Evolutionary conservation across 2,888 invertebrate species (phyloP), one percentile per base, ranked within the genome.

Genomic region (Biston betularia): DNA sequence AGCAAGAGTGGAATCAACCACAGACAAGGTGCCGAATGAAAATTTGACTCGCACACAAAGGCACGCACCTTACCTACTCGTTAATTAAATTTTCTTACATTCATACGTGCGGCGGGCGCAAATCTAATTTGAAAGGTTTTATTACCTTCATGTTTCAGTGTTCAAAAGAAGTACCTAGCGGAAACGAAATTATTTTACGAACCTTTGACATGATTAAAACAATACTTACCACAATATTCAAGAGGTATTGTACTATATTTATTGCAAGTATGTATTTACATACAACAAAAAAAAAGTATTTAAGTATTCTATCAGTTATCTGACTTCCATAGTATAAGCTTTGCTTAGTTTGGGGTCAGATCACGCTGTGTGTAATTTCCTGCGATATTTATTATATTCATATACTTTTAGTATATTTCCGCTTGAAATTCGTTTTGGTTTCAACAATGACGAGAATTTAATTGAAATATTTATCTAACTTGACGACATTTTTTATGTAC

Each of bases 111-210:
- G 71, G 75, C 64, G 68, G 70, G 75, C 60, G 65, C 67, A 78
- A 80, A 83, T 83, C 70, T 77, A 76, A 84, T 81, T 83, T 75
- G 60, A 74, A 73, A 67, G 71, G 75, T 79, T 83, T 82, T 80
- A 83, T 80, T 74, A 75, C 74, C 55, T 65, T 68, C 56, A 65
- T 71, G 68, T 68, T 72, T 38, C 49, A 49, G 57, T 46, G 45
- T 52, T 66, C 42, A 14, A 58, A 58, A 33, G n/a, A 49, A 44
- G 35, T 42, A 54, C 49, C 42, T 42, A 54, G 42, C 14, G 55
- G 50, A 54, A 56, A 50, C 24, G 49, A 42, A 53, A 53, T 44
- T 24, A 24, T 59, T 46, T 38, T 33, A 2, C 35, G 24, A 38
- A 6, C 34, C 42, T 42, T 42, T 54, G 54, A 54, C 54, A 54